Evolutionary conservation across 2,113 vertebrate genomes (phyloP), one percentile per base, ranked within the genome.

Genomic region (Poecilia latipinna): DNA sequence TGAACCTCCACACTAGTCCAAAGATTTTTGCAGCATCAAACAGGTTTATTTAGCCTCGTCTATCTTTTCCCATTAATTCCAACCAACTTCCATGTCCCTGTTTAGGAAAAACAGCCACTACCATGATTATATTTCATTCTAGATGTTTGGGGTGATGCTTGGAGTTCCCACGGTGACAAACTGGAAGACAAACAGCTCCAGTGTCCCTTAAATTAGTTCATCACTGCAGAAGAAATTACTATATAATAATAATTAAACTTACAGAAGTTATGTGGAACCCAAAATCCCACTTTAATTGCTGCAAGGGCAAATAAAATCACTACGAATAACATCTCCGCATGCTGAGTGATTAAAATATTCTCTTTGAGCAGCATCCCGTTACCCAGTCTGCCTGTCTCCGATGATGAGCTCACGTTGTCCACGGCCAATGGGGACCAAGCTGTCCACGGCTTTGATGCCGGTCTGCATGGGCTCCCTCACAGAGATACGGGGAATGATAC

Each of bases 401-500:
- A 99, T 99, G 87, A 99, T 99, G 86, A 99, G 94, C 82, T 99
- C 98, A 89, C 97, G 96, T 90, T 99, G 98, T 11, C 98, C 98
- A 92, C 97, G 97, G 7, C 98, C 97, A 70, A 99, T 99, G 0
- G 97, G 98, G 74, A 99, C 97, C 94, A 99, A 90, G 82, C 98
- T 99, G 92, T 99, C 98, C 75, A 99, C 98, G 42, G 98, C 98
- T 93, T 98, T 99, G 91, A 99, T 99, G 65, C 98, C 98, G 0
- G 97, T 98, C 92, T 99, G 97, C 97, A 99, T 99, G 22, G 97
- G 98, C 71, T 99, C 98, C 60, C 97, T 95, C 91, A 99, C 97
- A 74, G 98, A 99, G 88, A 99, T 99, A 37, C 97, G 95, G 42
- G 97, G 98, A 89, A 99, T 99, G 93, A 99, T 99, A 22, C 98